These are phyloP conservation scores for Polymixis lichenea DNA, from an alignment of 2,888 invertebrate species.

Conservation along the genomic window DNA sequence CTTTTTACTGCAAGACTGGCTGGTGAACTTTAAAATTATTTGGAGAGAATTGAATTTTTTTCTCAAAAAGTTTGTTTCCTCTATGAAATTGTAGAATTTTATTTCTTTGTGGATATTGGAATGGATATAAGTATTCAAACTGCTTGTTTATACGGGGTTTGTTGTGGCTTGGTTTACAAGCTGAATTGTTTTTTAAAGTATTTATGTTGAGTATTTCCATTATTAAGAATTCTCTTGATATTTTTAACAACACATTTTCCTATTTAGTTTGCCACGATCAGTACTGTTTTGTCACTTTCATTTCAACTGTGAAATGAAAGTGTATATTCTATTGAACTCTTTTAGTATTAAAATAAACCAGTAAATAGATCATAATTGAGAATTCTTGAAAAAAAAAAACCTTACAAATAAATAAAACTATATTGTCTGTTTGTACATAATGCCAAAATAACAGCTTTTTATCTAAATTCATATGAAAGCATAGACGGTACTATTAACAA, in stretches of 20 bases:
- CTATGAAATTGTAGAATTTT: conserved; percentile 50
- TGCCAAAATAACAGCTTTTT: too few relatives aligned
- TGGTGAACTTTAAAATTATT: conserved; percentile 67
- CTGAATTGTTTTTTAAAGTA: not conserved
- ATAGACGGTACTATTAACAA: too few relatives aligned
- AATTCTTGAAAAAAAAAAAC: too few relatives aligned
- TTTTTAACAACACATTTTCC: not conserved
- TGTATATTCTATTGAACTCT: too few relatives aligned
- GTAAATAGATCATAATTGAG: too few relatives aligned
- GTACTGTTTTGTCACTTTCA: not conserved
- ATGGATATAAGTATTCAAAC: conserved; percentile 37
- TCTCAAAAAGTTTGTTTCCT: conserved; percentile 44
- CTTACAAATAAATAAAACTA: too few relatives aligned
- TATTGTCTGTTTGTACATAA: too few relatives aligned
- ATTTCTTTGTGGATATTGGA: conserved; percentile 50
- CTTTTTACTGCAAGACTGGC: conserved; percentile 65
- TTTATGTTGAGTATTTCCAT: not conserved
- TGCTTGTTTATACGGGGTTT: conserved; percentile 32
- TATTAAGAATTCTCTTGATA: not conserved
- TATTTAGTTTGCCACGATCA: not conserved
- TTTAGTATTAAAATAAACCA: too few relatives aligned
- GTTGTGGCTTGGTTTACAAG: not conserved
- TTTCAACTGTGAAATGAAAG: too few relatives aligned
- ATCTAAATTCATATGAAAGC: too few relatives aligned
- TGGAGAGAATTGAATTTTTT: conserved; percentile 55